Base-by-base conservation (phyloP, 2,113 vertebrate genomes). In the Macrotus californicus region DNA sequence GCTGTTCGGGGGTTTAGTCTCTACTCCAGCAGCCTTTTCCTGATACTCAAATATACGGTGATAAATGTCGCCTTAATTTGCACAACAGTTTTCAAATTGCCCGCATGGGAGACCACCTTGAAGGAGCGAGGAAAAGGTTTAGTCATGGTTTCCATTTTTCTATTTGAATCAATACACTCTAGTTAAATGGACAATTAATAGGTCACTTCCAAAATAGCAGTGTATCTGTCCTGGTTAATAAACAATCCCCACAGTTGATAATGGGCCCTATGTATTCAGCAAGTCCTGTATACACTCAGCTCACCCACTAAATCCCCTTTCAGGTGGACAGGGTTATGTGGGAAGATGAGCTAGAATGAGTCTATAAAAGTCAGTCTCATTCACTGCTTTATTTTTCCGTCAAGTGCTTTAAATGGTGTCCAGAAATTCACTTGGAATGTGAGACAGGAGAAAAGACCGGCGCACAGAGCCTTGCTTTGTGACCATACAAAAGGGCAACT, bases 301-400 rank as follows among this genome's bases (percentile, higher is more conserved):
- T 99, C 98, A 98, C 97, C 98, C 98, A 99, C 98, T 99, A 99
- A 99, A 99, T 98, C 98, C 98, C 98, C 97, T 99, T 98, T 98
- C 99, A 99, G 98, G 99, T 99, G 99, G 98, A 98, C 98, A 98
- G 98, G 98, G 98, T 98, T 99, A 98, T 99, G 99, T 99, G 99
- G 98, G 99, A 99, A 99, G 99, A 99, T 99, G 99, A 99, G 99
- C 99, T 99, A 98, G 98, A 99, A 99, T 98, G 99, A 99, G 99
- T 99, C 99, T 99, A 99, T 99, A 99, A 99, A 99, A 99, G 99
- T 99, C 99, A 99, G 98, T 98, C 99, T 98, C 98, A 99, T 99
- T 99, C 98, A 99, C 98, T 98, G 98, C 98, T 99, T 99, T 99
- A 99, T 99, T 99, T 99, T 98, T 98, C 98, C 98, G 98, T 98